phyloP scores from a whole-genome alignment of 2,113 vertebrate species.

The Illadopsis cleaveri region DNA sequence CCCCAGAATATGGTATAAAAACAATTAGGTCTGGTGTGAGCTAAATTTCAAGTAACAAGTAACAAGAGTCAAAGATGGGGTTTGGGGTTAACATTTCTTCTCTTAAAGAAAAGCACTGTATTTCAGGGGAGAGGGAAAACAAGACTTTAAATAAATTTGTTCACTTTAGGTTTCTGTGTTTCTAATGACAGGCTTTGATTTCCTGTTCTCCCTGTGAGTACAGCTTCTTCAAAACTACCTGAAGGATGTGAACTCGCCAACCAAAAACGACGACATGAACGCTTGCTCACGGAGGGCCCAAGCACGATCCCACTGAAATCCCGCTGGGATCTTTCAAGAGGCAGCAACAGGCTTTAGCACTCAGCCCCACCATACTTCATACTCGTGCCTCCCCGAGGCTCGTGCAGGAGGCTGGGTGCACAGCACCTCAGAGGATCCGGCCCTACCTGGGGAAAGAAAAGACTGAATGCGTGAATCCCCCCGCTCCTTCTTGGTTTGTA shows the following conservation, averaged over 20 bases:
- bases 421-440: constrained; percentile 44
- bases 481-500: constrained; percentile 67
- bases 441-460: constrained; percentile 63
- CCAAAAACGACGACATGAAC: background rate
- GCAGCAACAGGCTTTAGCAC: background rate
- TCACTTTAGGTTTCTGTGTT: constrained; percentile 41
- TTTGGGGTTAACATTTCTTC: constrained; percentile 36
- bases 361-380: background rate
- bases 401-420: constrained; percentile 24
- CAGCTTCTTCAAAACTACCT: constrained; percentile 54
- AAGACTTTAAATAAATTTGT: background rate
- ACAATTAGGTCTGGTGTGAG: constrained; percentile 66
- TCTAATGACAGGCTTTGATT: constrained; percentile 14
- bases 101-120: constrained; percentile 53
- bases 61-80: constrained; percentile 46
- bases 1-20: constrained; percentile 75
- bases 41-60: constrained; percentile 67
- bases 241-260: constrained; percentile 35
- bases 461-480: constrained; percentile 20
- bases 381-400: background rate
- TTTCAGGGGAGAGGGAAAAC: constrained; percentile 38
- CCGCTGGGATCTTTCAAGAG: background rate
- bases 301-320: background rate
- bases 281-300: background rate
- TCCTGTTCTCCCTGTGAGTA: constrained; percentile 41